Conservation (phyloP, 2,113 vertebrate species). For the Ia io region DNA sequence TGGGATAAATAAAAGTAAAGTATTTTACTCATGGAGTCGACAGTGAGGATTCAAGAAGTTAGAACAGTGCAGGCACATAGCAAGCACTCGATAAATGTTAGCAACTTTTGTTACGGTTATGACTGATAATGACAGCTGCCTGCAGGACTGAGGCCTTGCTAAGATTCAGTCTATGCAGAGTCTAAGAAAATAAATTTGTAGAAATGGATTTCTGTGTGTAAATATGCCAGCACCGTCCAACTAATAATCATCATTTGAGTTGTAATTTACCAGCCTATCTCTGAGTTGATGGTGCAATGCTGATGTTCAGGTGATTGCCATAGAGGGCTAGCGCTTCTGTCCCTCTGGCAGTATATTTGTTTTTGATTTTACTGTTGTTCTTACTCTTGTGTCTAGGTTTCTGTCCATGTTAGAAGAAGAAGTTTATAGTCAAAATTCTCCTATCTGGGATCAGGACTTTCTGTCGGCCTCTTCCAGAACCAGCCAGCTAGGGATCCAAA, state of each 20-base stretch:
- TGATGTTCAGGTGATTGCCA: not conserved
- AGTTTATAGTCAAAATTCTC: slow-evolving; percentile 96
- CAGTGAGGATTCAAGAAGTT: not conserved
- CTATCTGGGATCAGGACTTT: slow-evolving; percentile 97
- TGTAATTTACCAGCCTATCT: not conserved
- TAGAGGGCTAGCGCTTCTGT: not conserved
- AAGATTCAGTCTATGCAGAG: not conserved
- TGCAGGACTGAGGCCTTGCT: not conserved
- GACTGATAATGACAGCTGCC: not conserved
- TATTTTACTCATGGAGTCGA: not conserved
- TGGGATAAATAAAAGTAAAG: not conserved
- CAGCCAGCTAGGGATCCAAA: slow-evolving; percentile 90
- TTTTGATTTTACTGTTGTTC: slow-evolving; percentile 19
- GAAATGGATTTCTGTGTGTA: not conserved
- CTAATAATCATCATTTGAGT: not conserved
- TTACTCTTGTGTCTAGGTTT: slow-evolving; percentile 85
- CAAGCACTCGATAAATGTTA: not conserved
- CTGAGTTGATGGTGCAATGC: not conserved
- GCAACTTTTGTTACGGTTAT: not conserved
- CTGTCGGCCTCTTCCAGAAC: slow-evolving; percentile 86
- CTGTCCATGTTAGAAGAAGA: slow-evolving; percentile 99
- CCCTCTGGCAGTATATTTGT: not conserved
- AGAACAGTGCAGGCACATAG: not conserved
- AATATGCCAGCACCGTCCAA: not conserved
- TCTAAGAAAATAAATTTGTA: not conserved